A percentile compares a stretch with the other conserved stretches of the same genome.
Conservation (phyloP, 2,113 vertebrate species). For the Lepus timidus region DNA sequence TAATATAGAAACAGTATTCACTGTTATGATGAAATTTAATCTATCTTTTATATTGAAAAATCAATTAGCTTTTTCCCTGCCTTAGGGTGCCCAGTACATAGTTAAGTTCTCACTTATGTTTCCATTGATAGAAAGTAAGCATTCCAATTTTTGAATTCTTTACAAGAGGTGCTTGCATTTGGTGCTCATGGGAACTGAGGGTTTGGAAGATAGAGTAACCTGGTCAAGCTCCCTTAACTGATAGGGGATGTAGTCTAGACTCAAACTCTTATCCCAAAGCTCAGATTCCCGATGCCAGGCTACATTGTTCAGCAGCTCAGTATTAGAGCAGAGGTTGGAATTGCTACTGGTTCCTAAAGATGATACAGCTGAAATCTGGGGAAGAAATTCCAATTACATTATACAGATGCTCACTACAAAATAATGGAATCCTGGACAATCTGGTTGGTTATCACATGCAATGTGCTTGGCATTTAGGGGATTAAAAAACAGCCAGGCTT, state of each 20-base stretch:
- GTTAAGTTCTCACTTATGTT: not conserved
- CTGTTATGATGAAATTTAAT: not conserved
- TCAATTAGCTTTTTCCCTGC: not conserved
- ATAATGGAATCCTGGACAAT: not conserved
- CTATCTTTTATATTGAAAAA: conserved; percentile 37
- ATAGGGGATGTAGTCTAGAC: not conserved
- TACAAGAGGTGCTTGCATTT: not conserved
- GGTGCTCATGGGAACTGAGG: not conserved
- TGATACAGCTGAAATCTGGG: not conserved
- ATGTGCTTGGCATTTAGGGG: not conserved
- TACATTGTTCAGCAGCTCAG: not conserved
- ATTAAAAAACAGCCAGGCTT: not conserved
- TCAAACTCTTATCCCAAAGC: not conserved
- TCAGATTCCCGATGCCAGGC: not conserved
- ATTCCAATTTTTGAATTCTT: not conserved
- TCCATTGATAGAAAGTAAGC: not conserved
- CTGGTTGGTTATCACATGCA: not conserved
- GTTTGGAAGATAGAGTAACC: not conserved
- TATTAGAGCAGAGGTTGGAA: not conserved
- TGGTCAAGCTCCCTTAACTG: not conserved
- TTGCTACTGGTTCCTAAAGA: not conserved
- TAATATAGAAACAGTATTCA: not conserved
- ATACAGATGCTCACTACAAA: not conserved
- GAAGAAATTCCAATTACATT: not conserved
- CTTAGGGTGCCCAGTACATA: not conserved